Evolutionary conservation across 2,797 vertebrate genomes (phyloP).

Genomic region (Falco columbarius): DNA sequence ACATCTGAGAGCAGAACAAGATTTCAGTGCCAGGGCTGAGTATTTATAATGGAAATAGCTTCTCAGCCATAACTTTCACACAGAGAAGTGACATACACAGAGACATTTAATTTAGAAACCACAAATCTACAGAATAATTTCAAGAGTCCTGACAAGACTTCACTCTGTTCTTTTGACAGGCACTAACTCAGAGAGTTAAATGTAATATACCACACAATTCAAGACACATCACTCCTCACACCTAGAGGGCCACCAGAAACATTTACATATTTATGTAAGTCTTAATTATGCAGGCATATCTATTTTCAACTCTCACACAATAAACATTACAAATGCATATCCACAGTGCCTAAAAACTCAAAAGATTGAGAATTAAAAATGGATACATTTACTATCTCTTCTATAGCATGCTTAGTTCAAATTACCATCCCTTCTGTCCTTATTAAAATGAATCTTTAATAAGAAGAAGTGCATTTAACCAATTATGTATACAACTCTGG

Average conservation of each 20-base stretch:
- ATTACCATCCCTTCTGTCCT: neutral
- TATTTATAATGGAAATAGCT: slow-evolving; percentile 5
- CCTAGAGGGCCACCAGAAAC: neutral
- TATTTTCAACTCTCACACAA: slow-evolving; percentile 14
- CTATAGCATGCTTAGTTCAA: neutral
- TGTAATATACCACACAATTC: neutral
- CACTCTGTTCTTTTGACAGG: neutral
- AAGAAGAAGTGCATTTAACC: neutral
- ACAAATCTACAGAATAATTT: neutral
- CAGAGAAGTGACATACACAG: neutral
- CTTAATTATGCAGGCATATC: slow-evolving; percentile 23
- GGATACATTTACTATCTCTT: neutral
- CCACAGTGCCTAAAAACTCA: neutral
- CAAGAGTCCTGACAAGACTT: slow-evolving; percentile 12
- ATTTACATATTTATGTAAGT: slow-evolving; percentile 37
- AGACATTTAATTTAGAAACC: slow-evolving; percentile 3
- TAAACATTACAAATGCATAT: neutral
- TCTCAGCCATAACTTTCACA: neutral
- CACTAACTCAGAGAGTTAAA: neutral
- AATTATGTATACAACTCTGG: neutral
- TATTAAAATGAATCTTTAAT: neutral
- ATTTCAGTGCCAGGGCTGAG: slow-evolving; percentile 9
- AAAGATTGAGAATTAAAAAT: neutral
- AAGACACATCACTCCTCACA: neutral
- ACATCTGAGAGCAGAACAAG: slow-evolving; percentile 5